Conservation (phyloP, 2,797 vertebrate genomes). For the Cynopterus sphinx region DNA sequence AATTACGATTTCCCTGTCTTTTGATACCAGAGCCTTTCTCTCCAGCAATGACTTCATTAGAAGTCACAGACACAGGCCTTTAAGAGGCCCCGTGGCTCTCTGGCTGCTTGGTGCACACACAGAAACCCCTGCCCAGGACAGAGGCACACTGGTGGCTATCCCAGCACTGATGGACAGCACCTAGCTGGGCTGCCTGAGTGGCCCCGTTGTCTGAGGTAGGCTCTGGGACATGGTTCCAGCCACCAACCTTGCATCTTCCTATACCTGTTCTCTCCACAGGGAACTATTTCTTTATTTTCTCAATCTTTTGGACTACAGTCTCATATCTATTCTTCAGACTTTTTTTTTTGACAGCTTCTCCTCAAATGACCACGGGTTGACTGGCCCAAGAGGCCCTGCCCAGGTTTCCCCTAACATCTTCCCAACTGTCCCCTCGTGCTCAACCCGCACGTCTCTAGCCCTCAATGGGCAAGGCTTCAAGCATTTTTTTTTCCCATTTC, state of each 20-base stretch:
- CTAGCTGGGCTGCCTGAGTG: neutral
- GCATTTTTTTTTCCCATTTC: neutral
- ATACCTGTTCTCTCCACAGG: too few species aligned
- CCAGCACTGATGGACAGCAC: neutral
- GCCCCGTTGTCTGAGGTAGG: fast-evolving
- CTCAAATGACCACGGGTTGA: neutral
- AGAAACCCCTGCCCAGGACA: neutral
- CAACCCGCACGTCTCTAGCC: neutral
- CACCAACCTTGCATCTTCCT: neutral
- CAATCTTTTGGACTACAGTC: neutral
- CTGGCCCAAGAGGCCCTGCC: too few species aligned
- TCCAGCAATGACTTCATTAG: neutral
- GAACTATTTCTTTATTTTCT: neutral
- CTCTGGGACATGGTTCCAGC: neutral
- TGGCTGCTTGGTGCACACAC: neutral
- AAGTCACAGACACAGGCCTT: neutral
- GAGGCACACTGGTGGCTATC: neutral
- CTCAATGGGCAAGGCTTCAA: neutral
- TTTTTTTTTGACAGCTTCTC: neutral
- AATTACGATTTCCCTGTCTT: neutral
- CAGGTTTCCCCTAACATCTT: too few species aligned
- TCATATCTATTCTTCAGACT: neutral
- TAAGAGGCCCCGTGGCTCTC: neutral
- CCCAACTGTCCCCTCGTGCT: neutral
- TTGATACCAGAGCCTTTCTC: neutral